Evolutionary conservation across 2,797 vertebrate genomes (phyloP).

Genomic region (Chaenodraco wilsoni): DNA sequence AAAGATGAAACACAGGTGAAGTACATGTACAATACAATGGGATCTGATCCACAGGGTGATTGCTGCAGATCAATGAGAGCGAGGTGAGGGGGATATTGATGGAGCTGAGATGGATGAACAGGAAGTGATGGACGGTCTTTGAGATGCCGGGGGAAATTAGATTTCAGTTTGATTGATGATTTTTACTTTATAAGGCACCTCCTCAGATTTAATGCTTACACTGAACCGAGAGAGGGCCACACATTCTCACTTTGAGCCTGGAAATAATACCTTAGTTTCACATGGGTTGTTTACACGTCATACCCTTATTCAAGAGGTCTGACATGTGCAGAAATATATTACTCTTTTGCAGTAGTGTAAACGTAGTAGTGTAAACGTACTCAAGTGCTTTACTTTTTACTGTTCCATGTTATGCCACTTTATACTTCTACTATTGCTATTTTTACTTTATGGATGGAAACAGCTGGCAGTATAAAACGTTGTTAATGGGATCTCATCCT

Average conservation of each 20-base stretch:
- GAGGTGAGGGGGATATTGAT: constrained; percentile 4
- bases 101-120: constrained; percentile 38
- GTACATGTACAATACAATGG: not conserved
- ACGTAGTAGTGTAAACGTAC: too few relatives aligned
- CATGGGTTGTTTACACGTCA: too few relatives aligned
- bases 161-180: constrained; percentile 36
- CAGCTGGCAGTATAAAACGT: too few relatives aligned
- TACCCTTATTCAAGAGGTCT: not conserved
- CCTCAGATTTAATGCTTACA: too few relatives aligned
- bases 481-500: too few relatives aligned
- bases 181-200: constrained; percentile 11
- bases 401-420: too few relatives aligned
- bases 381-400: too few relatives aligned
- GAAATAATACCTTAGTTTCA: not conserved
- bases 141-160: constrained; percentile 19
- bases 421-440: too few relatives aligned
- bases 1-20: constrained; percentile 30
- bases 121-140: constrained; percentile 5
- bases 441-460: too few relatives aligned
- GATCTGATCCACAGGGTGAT: constrained; percentile 31
- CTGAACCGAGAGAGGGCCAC: not conserved
- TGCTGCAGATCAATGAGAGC: not conserved
- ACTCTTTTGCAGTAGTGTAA: too few relatives aligned
- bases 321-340: not conserved
- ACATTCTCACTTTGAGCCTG: not conserved